phyloP scores from a whole-genome alignment of 2,113 vertebrate species.

The Nycticebus coucang region DNA sequence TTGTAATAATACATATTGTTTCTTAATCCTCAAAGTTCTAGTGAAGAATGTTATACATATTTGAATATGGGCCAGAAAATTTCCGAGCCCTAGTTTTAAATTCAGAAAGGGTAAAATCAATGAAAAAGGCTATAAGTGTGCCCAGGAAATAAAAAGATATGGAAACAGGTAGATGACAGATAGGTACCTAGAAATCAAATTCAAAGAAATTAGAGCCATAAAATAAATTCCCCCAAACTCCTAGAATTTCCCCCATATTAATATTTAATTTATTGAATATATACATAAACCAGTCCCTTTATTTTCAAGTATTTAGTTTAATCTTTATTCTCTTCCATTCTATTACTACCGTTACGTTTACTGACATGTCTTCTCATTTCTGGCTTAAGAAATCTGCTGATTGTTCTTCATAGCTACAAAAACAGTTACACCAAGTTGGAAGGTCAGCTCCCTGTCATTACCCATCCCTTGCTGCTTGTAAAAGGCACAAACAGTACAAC shows the following conservation, averaged over 20 bases:
- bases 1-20: not conserved
- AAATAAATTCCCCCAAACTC: not conserved
- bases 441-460: not conserved
- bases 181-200: not conserved
- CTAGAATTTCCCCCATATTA: not conserved
- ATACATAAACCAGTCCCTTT: not conserved
- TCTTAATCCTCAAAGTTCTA: constrained; percentile 49
- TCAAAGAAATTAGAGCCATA: not conserved
- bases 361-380: not conserved
- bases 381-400: constrained; percentile 22
- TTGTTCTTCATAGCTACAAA: constrained; percentile 7
- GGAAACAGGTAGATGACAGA: not conserved
- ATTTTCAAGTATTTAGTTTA: not conserved
- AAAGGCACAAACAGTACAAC: constrained; percentile 36
- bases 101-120: constrained; percentile 34
- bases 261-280: not conserved
- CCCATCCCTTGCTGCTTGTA: not conserved
- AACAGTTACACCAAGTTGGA: constrained; percentile 23
- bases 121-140: constrained; percentile 40
- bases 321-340: not conserved
- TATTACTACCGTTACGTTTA: constrained; percentile 8
- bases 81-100: constrained; percentile 55
- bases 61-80: constrained; percentile 45
- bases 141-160: constrained; percentile 1
- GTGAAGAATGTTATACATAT: constrained; percentile 51